Base-by-base conservation (phyloP, 2,888 invertebrate genomes). In the Automeris io region DNA sequence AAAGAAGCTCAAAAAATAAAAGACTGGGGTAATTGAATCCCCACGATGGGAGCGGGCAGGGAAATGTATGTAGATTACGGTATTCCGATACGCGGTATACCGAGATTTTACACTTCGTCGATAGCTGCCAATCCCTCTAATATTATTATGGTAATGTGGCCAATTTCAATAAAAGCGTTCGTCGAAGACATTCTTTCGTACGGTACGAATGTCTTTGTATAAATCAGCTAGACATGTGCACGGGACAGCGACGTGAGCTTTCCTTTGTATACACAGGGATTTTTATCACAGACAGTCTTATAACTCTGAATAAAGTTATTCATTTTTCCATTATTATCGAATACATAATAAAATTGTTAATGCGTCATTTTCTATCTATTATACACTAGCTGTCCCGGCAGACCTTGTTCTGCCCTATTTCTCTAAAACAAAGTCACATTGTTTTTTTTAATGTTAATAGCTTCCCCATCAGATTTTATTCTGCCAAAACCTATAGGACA, bases 111-210 rank as follows among this genome's bases (percentile, higher is more conserved):
- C 78, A 75, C 77, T 71, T 62, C 68, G 71, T 59, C 72, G 72
- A 77, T 78, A 71, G 74, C 74, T 80, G 78, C 81, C 81, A 81
- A 83, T 82, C 80, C 78, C 72, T 78, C 71, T 83, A 77, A 82
- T 85, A 83, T 76, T 79, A 83, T 83, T 85, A 85, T 85, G 85
- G 75, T 78, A 85, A 85, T 85, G 70, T 70, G 63, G 59, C 72
- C 81, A 81, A 81, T 85, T 85, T 80, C 82, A 82, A 85, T 83
- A 82, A 85, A 82, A 81, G 78, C 77, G 72, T 75, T 73, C 72
- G 64, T 67, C 59, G 46, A 61, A 65, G 70, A 69, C 72, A 71
- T 70, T 72, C 74, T 72, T 72, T 71, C 74, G 64, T 67, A 69
- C 57, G 50, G 31, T 26, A 33, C 37, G 32, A 19, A 36, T 26